phyloP scores from a whole-genome alignment of 2,888 invertebrate species.

The Apantesis nais region DNA sequence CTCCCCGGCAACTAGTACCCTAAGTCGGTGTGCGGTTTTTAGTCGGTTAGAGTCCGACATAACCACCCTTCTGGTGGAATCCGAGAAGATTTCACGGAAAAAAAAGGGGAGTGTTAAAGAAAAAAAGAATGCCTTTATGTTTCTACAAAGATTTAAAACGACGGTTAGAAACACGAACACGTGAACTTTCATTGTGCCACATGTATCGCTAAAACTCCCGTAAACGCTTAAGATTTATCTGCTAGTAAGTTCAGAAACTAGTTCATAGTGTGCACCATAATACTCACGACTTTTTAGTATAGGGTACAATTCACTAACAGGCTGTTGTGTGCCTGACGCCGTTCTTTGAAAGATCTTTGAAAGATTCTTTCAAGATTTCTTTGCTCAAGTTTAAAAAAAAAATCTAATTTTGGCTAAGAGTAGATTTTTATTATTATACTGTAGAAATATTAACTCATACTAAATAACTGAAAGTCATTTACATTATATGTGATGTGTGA shows the following conservation, averaged over 20 bases:
- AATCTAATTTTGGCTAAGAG: not conserved
- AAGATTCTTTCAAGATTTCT: constrained; percentile 4
- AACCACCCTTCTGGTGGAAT: too few species aligned
- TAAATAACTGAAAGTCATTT: too few species aligned
- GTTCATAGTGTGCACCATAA: constrained; percentile 24
- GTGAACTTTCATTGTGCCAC: constrained; percentile 5
- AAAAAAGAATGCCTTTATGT: not conserved
- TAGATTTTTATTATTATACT: not conserved
- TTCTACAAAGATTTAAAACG: not conserved
- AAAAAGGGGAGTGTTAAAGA: not conserved
- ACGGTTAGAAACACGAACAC: not conserved
- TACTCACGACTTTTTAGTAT: constrained; percentile 26
- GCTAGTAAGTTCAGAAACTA: constrained; percentile 20
- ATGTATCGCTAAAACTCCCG: constrained; percentile 5
- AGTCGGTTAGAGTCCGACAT: too few species aligned
- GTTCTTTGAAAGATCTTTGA: constrained; percentile 8
- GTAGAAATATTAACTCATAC: not conserved
- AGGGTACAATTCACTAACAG: constrained; percentile 8
- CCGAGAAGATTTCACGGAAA: too few species aligned
- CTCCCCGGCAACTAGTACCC: too few species aligned
- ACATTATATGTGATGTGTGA: too few species aligned
- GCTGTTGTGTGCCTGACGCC: constrained; percentile 9
- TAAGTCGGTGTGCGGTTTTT: too few species aligned
- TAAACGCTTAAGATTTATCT: constrained; percentile 15
- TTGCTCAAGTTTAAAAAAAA: too few species aligned